Base-by-base conservation (phyloP, 2,797 vertebrate genomes). In the Ptychobarbus kaznakovi region DNA sequence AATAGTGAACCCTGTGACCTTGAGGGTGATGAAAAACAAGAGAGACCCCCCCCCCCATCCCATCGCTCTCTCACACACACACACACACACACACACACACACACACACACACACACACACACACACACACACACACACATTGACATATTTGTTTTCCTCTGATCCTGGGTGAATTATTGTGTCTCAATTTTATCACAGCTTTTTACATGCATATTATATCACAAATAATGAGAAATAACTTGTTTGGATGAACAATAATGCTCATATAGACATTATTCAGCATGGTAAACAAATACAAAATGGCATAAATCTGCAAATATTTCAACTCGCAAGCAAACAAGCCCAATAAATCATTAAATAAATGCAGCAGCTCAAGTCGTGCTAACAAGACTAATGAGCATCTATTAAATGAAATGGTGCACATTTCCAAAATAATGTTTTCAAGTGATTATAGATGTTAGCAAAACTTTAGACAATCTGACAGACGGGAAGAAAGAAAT, bases 1-100 rank as follows among this genome's bases (percentile, higher is more conserved):
- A 78, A 6, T 28, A 25, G n/a, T 86, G 81, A 88, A 81, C 73
- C 86, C 83, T 83, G 16, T 88, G 73, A 75, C 86, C 86, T 74
- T 65, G 49, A 86, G 53, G 80, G 83, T 80, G 83, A 72, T 35
- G 78, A 82, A 69, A 80, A 80, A 35, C 38, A 22, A 65, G 46
- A 83, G 46, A 83, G 49, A 80, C 16, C 46, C 44, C 75, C 35
- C 49, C 22, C 3, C 25, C 35, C 65, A 58, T 22, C 28, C 44
- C 16, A 3, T 25, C 25, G 2, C 42, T 40, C 77, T 46, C 40
- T 7, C 58, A 61, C 32, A 63, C 46, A 68, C 46, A 66, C 28
- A 83, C 66, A 20, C 46, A 66, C 28, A 83, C 66, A 20, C 46
- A 66, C 28, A 83, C 66, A 20, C 46, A 66, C 28, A 83, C 66